Conservation (phyloP, 2,888 invertebrate species). For the Nipponacmea schrenckii region DNA sequence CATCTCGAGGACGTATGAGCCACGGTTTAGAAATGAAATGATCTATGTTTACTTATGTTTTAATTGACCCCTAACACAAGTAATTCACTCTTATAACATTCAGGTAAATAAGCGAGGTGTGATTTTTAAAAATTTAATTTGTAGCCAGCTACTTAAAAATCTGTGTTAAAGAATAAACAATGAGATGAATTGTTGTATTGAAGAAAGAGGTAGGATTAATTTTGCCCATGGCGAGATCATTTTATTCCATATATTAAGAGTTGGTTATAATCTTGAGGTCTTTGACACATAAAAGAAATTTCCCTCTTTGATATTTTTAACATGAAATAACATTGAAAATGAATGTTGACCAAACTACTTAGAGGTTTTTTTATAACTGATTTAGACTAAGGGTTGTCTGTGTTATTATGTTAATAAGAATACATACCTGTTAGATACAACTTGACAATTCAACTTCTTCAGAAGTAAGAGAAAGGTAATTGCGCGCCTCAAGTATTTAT, state of each 20-base stretch:
- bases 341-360: constrained; percentile 5
- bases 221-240: neutral
- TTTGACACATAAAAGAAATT: neutral
- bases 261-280: neutral
- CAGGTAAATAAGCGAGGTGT: neutral
- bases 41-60: neutral
- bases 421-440: neutral
- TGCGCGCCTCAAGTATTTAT: too few species aligned
- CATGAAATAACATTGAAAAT: constrained; percentile 8
- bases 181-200: neutral
- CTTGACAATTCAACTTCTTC: too few species aligned
- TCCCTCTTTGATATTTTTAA: neutral
- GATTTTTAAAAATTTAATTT: neutral
- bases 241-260: neutral
- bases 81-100: neutral
- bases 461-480: too few species aligned
- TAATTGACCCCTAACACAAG: neutral
- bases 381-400: neutral
- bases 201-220: constrained; percentile 3
- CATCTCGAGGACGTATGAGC: neutral
- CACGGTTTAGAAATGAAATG: neutral
- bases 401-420: neutral
- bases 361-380: neutral
- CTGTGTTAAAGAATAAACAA: neutral
- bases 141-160: neutral